Conservation (phyloP, 2,113 vertebrate species). For the Tenrec ecaudatus region DNA sequence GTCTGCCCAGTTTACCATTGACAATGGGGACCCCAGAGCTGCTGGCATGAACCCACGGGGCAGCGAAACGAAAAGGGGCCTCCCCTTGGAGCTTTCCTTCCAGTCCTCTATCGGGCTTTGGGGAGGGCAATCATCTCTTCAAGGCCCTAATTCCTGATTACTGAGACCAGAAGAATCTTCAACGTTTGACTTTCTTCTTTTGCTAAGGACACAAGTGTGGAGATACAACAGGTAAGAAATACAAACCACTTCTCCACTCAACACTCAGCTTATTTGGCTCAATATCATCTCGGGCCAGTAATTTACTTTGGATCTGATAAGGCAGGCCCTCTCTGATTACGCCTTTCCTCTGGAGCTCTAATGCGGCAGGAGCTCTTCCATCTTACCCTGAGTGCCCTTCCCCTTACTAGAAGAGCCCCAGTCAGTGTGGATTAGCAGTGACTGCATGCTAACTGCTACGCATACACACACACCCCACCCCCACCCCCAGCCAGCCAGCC, state of each 20-base stretch:
- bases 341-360: constrained; percentile 31
- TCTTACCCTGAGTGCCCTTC: constrained; percentile 26
- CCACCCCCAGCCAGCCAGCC: too few relatives aligned
- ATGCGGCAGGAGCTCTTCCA: constrained; percentile 13
- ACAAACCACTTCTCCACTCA: neutral
- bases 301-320: constrained; percentile 49
- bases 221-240: constrained; percentile 15
- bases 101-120: neutral
- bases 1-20: constrained; percentile 6
- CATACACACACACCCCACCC: too few relatives aligned
- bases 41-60: constrained; percentile 7
- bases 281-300: constrained; percentile 29
- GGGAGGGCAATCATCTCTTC: neutral
- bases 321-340: constrained; percentile 45
- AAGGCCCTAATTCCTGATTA: constrained; percentile 44
- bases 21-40: neutral
- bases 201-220: neutral
- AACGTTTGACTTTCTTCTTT: constrained; percentile 11
- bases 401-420: constrained; percentile 37
- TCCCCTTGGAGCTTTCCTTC: neutral
- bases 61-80: neutral
- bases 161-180: constrained; percentile 17
- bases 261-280: neutral
- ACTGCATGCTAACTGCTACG: neutral
- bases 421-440: neutral